Conservation (phyloP, 2,888 invertebrate genomes). For the Xylota sylvarum region DNA sequence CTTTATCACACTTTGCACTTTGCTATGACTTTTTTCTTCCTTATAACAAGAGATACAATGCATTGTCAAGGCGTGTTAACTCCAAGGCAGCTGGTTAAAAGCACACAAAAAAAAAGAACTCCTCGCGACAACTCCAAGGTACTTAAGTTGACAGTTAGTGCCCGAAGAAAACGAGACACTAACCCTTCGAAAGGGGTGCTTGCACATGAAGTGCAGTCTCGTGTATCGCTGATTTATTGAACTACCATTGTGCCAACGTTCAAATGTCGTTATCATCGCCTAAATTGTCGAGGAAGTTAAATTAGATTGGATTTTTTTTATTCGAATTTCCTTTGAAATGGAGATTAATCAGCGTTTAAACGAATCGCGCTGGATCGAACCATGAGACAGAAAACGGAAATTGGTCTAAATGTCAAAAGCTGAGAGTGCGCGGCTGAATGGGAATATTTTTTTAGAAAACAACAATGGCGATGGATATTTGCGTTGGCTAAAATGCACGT, state of each 20-base stretch:
- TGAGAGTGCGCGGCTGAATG: constrained; percentile 18
- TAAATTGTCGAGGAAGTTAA: constrained; percentile 37
- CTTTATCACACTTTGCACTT: constrained; percentile 14
- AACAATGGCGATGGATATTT: background rate
- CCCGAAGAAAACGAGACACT: background rate
- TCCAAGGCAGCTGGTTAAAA: background rate
- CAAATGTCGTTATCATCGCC: constrained; percentile 33
- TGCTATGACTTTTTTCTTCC: constrained; percentile 25
- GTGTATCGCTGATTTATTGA: constrained; percentile 49
- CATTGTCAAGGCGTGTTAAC: constrained; percentile 64
- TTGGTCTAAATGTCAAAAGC: constrained; percentile 38
- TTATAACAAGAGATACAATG: constrained; percentile 33
- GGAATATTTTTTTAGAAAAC: background rate
- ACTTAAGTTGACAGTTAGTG: constrained; percentile 56
- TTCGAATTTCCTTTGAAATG: constrained; percentile 20
- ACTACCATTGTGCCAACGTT: constrained; percentile 33
- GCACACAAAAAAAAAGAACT: constrained; percentile 11
- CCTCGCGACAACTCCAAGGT: constrained; percentile 33
- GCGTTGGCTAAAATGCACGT: background rate
- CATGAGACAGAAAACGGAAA: constrained; percentile 17
- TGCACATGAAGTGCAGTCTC: background rate
- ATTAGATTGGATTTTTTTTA: constrained; percentile 14
- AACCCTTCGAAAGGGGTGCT: constrained; percentile 2
- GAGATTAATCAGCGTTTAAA: constrained; percentile 55
- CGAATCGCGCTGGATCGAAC: constrained; percentile 23